phyloP scores from a whole-genome alignment of 2,113 vertebrate genomes.

The Hiodon tergisus region DNA sequence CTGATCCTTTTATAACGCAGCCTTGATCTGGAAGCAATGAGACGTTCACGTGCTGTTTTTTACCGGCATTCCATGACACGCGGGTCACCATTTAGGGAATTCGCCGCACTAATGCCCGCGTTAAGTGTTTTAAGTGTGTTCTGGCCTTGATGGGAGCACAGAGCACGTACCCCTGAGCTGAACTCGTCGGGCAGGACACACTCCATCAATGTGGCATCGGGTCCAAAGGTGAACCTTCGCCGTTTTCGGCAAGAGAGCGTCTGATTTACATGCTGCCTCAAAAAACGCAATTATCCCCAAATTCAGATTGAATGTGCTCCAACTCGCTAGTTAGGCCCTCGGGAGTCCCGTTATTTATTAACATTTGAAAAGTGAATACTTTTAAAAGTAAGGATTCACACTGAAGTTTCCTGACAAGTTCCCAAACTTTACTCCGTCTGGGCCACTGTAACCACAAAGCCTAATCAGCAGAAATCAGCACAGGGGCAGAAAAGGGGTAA shows the following conservation, averaged over 20 bases:
- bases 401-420: no score
- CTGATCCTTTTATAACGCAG: neutral
- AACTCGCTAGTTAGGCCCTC: neutral
- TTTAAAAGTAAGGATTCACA: no score
- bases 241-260: no score
- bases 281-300: neutral
- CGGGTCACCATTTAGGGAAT: conserved; percentile 14
- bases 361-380: neutral
- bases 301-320: neutral
- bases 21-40: conserved; percentile 25
- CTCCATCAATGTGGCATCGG: neutral
- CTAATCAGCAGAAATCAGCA: no score
- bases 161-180: neutral
- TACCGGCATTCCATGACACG: conserved; percentile 10
- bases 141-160: neutral
- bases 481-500: no score
- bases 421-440: no score
- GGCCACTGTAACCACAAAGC: no score
- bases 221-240: neutral
- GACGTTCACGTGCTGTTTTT: conserved; percentile 14
- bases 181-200: neutral
- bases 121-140: conserved; percentile 3
- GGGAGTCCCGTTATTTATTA: neutral
- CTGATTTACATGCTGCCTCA: no score
- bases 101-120: neutral